Conservation (phyloP, 2,888 invertebrate genomes). For the Oscheius sp. region DNA sequence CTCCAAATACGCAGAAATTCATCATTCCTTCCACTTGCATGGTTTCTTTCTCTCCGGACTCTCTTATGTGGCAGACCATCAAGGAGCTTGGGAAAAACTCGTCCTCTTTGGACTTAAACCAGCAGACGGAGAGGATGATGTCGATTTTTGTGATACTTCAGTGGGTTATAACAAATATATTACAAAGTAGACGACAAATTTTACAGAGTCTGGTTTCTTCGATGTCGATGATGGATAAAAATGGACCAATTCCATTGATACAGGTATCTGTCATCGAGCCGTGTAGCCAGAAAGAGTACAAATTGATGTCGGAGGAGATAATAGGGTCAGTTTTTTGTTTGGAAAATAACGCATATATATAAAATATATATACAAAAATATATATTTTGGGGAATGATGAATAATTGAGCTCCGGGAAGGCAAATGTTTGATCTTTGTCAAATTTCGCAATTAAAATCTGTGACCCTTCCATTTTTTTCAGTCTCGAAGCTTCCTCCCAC, state of each 20-base stretch:
- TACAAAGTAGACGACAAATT: not conserved
- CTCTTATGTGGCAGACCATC: conserved; percentile 49
- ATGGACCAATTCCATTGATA: conserved; percentile 36
- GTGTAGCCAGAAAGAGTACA: conserved; percentile 41
- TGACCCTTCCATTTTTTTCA: no score
- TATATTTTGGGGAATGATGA: no score
- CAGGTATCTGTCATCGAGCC: conserved; percentile 46
- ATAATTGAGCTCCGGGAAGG: no score
- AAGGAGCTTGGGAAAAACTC: conserved; percentile 54
- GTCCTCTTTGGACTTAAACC: conserved; percentile 59
- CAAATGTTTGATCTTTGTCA: no score
- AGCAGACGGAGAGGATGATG: conserved; percentile 40
- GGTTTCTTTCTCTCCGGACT: conserved; percentile 59
- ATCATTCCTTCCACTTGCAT: conserved; percentile 43
- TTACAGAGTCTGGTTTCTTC: conserved; percentile 41
- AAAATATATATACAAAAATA: no score
- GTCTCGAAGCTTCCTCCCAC: conserved; percentile 32
- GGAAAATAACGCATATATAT: no score
- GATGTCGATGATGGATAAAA: conserved; percentile 31
- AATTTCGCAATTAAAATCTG: no score
- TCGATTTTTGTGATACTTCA: conserved; percentile 48
- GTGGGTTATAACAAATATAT: conserved; percentile 33
- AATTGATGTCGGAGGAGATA: conserved; percentile 43
- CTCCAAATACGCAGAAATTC: conserved; percentile 40
- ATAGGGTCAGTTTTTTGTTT: conserved; percentile 8